These are phyloP conservation scores for Asbolus verrucosus DNA, from an alignment of 1,140 invertebrate genomes.

Conservation along the genomic window DNA sequence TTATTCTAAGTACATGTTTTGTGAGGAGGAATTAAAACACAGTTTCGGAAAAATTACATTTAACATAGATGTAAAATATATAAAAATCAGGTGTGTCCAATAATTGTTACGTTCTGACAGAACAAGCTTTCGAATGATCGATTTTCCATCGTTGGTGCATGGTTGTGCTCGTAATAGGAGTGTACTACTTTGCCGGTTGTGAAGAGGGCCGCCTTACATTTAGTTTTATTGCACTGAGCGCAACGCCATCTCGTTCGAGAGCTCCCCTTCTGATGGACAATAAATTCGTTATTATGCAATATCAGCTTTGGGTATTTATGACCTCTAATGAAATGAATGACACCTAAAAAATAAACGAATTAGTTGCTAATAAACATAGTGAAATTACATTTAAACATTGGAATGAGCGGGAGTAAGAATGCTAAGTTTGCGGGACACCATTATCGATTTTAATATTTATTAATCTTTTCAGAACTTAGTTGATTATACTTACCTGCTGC, in stretches of 20 bases:
- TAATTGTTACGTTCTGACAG: not conserved
- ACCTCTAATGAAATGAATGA: conserved; percentile 55
- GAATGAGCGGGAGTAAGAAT: too few relatives aligned
- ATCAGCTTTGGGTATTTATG: conserved; percentile 57
- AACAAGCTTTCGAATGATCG: conserved; percentile 10
- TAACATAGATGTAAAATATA: not conserved
- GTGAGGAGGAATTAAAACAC: too few relatives aligned
- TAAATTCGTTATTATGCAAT: conserved; percentile 50
- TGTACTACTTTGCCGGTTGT: conserved; percentile 52
- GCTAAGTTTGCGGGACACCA: too few relatives aligned
- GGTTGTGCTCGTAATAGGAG: conserved; percentile 53
- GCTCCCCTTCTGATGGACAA: conserved; percentile 32
- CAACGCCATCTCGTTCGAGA: conserved; percentile 47
- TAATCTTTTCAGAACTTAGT: too few relatives aligned
- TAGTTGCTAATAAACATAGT: too few relatives aligned
- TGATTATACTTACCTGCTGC: too few relatives aligned
- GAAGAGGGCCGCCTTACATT: conserved; percentile 54
- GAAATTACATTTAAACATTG: too few relatives aligned
- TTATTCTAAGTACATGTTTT: too few relatives aligned
- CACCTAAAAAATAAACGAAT: conserved; percentile 46
- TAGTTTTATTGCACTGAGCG: conserved; percentile 56
- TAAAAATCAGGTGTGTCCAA: not conserved
- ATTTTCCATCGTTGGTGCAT: conserved; percentile 33
- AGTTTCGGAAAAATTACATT: not conserved
- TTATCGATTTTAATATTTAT: too few relatives aligned